Evolutionary conservation across 2,888 invertebrate genomes (phyloP).

Genomic region (Heliconius sara): DNA sequence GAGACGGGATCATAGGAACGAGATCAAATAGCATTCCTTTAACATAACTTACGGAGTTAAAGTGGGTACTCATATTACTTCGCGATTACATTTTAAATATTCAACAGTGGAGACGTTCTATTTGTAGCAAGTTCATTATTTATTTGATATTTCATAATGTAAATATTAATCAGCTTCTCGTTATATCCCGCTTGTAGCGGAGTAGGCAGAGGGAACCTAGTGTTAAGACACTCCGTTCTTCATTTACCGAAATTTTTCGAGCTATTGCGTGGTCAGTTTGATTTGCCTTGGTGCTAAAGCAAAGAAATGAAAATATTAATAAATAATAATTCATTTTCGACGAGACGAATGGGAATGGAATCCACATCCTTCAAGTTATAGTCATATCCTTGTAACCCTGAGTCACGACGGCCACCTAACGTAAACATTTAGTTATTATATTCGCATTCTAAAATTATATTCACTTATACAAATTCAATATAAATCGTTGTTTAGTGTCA

Average conservation of each 20-base stretch:
- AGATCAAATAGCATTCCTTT: constrained; percentile 22
- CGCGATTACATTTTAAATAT: constrained; percentile 18
- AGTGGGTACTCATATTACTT: constrained; percentile 11
- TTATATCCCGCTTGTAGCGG: no score
- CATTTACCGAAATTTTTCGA: no score
- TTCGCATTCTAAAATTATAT: background rate
- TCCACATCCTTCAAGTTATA: no score
- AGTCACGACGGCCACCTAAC: no score
- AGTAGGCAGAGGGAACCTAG: no score
- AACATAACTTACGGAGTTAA: constrained; percentile 21
- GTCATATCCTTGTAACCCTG: no score
- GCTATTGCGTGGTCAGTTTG: no score
- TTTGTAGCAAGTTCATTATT: background rate
- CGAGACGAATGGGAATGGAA: no score
- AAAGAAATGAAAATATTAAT: no score
- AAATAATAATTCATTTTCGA: no score
- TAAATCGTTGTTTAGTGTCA: background rate
- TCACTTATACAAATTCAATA: background rate
- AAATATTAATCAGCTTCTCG: background rate
- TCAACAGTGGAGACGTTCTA: background rate
- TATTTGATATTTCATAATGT: constrained; percentile 10
- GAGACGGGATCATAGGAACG: constrained; percentile 14
- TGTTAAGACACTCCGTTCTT: no score
- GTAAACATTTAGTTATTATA: background rate
- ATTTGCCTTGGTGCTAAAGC: no score